Evolutionary conservation across 2,113 vertebrate genomes (phyloP).

Genomic region (Maccullochella peelii): DNA sequence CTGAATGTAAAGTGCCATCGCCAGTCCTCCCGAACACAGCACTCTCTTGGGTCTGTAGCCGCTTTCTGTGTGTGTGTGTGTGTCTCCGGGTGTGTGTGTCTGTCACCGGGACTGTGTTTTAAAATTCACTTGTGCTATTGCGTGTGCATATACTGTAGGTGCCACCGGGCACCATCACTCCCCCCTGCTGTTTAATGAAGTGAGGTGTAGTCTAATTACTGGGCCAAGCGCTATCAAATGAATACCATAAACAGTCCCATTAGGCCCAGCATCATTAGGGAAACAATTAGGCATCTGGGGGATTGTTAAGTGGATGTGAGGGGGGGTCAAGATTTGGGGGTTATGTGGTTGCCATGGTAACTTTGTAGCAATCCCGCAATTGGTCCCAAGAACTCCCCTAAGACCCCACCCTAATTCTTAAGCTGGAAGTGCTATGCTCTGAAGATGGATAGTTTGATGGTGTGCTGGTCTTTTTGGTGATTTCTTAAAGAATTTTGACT

Average conservation of each 20-base stretch:
- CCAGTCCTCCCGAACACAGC: neutral
- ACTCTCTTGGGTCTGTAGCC: slow-evolving; percentile 18
- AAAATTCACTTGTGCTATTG: neutral
- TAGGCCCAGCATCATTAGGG: slow-evolving; percentile 83
- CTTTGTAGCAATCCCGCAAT: slow-evolving; percentile 6
- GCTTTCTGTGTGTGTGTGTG: neutral
- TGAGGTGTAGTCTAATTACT: slow-evolving; percentile 85
- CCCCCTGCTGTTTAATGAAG: slow-evolving; percentile 79
- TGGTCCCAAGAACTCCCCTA: slow-evolving; percentile 1
- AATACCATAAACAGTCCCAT: slow-evolving; percentile 86
- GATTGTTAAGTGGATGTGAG: slow-evolving; percentile 68
- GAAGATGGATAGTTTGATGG: neutral
- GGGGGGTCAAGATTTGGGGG: slow-evolving; percentile 6
- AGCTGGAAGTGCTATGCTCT: neutral
- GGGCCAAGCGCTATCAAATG: slow-evolving; percentile 80
- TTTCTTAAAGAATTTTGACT: neutral
- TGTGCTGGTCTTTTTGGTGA: neutral
- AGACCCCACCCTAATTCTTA: neutral
- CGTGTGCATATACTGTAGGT: neutral
- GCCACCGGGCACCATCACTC: slow-evolving; percentile 10
- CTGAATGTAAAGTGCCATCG: slow-evolving; percentile 44
- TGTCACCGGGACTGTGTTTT: neutral
- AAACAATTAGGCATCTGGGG: slow-evolving; percentile 86
- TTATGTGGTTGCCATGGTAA: slow-evolving; percentile 46
- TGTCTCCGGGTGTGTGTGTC: neutral